Percentiles rank a stretch among this genome's conserved stretches.
Conservation (phyloP, 2,113 vertebrate genomes). For the Anarhynchus alexandrinus region DNA sequence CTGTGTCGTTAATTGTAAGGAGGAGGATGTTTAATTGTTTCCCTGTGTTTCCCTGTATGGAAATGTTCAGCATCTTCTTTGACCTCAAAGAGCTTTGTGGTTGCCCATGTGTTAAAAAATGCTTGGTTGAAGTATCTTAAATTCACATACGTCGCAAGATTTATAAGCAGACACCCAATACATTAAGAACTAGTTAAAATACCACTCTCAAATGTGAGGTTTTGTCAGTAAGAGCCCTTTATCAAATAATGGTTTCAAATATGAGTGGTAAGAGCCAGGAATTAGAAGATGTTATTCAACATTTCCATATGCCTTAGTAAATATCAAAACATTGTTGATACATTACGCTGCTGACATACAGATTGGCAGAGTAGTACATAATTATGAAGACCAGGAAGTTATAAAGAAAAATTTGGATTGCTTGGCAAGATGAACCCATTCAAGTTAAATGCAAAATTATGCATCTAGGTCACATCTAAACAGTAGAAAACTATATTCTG, state of each 20-base stretch:
- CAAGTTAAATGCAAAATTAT: slow-evolving; percentile 65
- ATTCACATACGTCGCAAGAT: neutral
- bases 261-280: neutral
- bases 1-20: neutral
- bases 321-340: slow-evolving; percentile 39
- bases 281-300: neutral
- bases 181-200: neutral
- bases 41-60: neutral
- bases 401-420: slow-evolving; percentile 41
- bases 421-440: slow-evolving; percentile 32
- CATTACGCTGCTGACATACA: neutral
- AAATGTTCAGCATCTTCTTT: neutral
- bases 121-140: neutral
- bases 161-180: neutral
- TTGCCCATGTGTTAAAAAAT: neutral
- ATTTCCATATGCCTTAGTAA: slow-evolving; percentile 23
- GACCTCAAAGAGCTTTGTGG: neutral
- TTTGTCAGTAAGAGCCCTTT: neutral
- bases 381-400: slow-evolving; percentile 51
- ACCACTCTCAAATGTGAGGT: neutral
- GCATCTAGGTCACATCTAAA: slow-evolving; percentile 53
- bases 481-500: slow-evolving; percentile 28
- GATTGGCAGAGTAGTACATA: slow-evolving; percentile 37
- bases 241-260: slow-evolving; percentile 1
- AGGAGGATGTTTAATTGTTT: neutral